Evolutionary conservation across 2,888 invertebrate species (phyloP).

Genomic region (Timandra comae): DNA sequence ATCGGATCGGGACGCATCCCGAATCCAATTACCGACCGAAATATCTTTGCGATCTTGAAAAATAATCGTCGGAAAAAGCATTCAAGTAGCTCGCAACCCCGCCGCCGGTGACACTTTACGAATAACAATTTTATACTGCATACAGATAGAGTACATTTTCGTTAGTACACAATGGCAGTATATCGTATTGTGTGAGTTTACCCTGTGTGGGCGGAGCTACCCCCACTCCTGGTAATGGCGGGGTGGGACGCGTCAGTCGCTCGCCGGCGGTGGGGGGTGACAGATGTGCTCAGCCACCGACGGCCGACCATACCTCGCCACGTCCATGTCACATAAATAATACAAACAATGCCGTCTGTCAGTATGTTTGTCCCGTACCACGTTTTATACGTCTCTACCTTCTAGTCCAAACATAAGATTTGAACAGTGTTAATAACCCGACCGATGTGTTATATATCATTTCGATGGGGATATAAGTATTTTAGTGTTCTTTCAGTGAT

Average conservation of each 20-base stretch:
- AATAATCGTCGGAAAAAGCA: slow-evolving; percentile 50
- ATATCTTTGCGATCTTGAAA: slow-evolving; percentile 53
- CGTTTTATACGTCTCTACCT: slow-evolving; percentile 23
- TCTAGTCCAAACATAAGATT: slow-evolving; percentile 37
- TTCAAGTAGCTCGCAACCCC: slow-evolving; percentile 44
- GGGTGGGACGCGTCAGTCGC: slow-evolving; percentile 59
- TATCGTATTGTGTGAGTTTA: slow-evolving; percentile 18
- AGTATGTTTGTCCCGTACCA: slow-evolving; percentile 24
- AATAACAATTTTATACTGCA: slow-evolving; percentile 5
- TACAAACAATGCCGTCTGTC: slow-evolving; percentile 29
- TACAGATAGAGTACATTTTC: slow-evolving; percentile 26
- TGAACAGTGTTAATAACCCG: slow-evolving; percentile 29
- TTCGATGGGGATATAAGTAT: too few relatives aligned
- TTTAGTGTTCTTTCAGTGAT: too few relatives aligned
- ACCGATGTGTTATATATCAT: too few relatives aligned
- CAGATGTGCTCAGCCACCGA: slow-evolving; percentile 58
- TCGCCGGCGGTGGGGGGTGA: slow-evolving; percentile 61
- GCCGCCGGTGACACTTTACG: slow-evolving; percentile 10
- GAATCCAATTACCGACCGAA: slow-evolving; percentile 66
- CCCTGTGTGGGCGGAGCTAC: slow-evolving; percentile 36
- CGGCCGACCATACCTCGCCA: slow-evolving; percentile 54
- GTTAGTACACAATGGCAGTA: slow-evolving; percentile 8
- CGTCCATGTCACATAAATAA: slow-evolving; percentile 64
- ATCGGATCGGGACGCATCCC: slow-evolving; percentile 43
- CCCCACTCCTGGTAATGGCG: slow-evolving; percentile 31